Evolutionary conservation across 2,888 invertebrate species (phyloP).

Genomic region (Labia minor): DNA sequence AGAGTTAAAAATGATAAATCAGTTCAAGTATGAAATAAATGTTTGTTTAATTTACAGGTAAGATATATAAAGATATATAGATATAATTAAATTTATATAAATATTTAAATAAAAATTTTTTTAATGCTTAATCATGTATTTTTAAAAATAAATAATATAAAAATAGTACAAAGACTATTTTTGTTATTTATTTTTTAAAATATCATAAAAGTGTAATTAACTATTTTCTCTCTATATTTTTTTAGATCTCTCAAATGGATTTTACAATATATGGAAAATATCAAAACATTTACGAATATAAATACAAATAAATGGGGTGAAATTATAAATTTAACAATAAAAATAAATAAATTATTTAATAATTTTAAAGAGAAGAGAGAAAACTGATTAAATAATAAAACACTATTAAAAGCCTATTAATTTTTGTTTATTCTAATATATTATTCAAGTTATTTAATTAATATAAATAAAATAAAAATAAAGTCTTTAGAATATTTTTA

Average conservation of each 20-base stretch:
- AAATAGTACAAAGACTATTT: too few relatives aligned
- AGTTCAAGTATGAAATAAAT: neutral
- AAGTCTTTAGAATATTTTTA: neutral
- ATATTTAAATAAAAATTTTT: too few relatives aligned
- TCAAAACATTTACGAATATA: slow-evolving; percentile 19
- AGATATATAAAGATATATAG: too few relatives aligned
- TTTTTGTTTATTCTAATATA: neutral
- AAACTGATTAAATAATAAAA: slow-evolving; percentile 9
- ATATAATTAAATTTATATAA: too few relatives aligned
- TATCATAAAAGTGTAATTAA: too few relatives aligned
- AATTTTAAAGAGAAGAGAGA: neutral
- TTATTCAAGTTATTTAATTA: too few relatives aligned
- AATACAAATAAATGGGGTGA: slow-evolving; percentile 24
- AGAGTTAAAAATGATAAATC: slow-evolving; percentile 14
- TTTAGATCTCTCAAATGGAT: slow-evolving; percentile 20
- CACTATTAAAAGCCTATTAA: neutral
- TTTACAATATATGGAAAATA: slow-evolving; percentile 23
- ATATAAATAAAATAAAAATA: too few relatives aligned
- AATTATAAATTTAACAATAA: slow-evolving; percentile 2
- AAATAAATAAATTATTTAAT: neutral
- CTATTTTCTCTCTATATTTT: slow-evolving; percentile 15
- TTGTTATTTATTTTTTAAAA: too few relatives aligned
- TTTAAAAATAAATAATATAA: too few relatives aligned
- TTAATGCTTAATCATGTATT: too few relatives aligned
- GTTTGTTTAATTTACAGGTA: too few relatives aligned